Percentiles rank a stretch among this genome's conserved stretches.
Conservation (phyloP, 2,888 invertebrate genomes). For the Julus scanicus region DNA sequence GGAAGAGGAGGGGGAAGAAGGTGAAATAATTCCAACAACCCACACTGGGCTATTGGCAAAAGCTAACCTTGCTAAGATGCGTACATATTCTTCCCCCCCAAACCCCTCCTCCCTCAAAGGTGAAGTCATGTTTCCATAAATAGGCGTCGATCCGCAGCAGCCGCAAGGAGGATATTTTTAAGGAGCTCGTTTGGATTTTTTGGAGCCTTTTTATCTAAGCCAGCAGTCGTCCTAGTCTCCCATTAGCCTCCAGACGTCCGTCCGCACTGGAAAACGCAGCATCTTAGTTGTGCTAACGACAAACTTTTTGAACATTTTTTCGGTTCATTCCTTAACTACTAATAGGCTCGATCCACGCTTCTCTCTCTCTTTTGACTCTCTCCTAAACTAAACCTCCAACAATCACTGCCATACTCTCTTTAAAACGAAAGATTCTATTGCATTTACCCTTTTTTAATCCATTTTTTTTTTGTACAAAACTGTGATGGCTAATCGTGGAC, state of each 20-base stretch:
- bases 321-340: constrained; percentile 3
- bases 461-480: not conserved
- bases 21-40: not conserved
- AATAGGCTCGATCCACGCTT: not conserved
- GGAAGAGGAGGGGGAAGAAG: not conserved
- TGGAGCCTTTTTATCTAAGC: not conserved
- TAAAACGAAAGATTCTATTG: not conserved
- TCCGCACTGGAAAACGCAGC: not conserved
- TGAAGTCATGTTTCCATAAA: constrained; percentile 2
- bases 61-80: not conserved
- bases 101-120: not conserved
- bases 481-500: constrained; percentile 65
- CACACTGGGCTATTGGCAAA: not conserved
- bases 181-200: not conserved
- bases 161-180: not conserved
- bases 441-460: not conserved
- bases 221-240: not conserved
- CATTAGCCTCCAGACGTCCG: constrained; percentile 9
- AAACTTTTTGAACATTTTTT: not conserved
- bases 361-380: not conserved
- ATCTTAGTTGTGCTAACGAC: not conserved
- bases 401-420: not conserved
- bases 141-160: not conserved
- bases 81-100: not conserved
- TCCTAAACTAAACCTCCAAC: not conserved